Base-by-base conservation (phyloP, 2,797 vertebrate species). In the Hoplostethus mediterraneus region DNA sequence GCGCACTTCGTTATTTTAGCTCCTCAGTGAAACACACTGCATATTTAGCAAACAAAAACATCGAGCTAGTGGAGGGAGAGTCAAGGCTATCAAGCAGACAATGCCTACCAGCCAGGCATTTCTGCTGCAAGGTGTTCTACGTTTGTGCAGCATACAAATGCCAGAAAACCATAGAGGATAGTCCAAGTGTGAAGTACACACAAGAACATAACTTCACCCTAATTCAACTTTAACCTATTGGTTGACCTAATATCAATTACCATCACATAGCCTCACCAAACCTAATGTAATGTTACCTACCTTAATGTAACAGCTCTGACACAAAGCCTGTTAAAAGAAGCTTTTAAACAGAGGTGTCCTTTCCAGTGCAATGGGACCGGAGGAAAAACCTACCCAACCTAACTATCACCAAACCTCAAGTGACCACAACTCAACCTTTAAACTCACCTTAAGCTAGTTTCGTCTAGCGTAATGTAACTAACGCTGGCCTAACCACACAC, bases 131-230 rank as follows among this genome's bases (percentile, higher is more conserved):
- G 3, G 21, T 7, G 16, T 49, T 57, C 57, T 6, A 36, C 52
- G 60, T 57, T 57, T 28, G 16, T 55, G 45, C 36, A 31, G 70
- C 61, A 77, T 62, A 54, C 56, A 63, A 73, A 75, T 66, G 8
- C 33, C 33, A 33, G 48, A 63, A 7, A 55, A 75, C 42, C 30
- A 42, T 2, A 21, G 30, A 38, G 21, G 33, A 36, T 8, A 52
- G 21, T n/a, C 16, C 53, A 71, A 57, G 17, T 6, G 25, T 21
- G 13, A 64, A 40, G 9, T 40, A 63, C 16, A 21, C 17, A 47
- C 30, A 40, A 38, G 49, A 11, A 52, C 61, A 14, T 28, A 54
- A 28, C 61, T 21, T 33, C 33, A 33, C 33, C 33, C 2, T 4
- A 33, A 33, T 33, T 6, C 33, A 33, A 33, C 4, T 33, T 3